These are phyloP conservation scores for Mionectes macconnelli DNA, from an alignment of 2,113 vertebrate genomes.

Conservation along the genomic window DNA sequence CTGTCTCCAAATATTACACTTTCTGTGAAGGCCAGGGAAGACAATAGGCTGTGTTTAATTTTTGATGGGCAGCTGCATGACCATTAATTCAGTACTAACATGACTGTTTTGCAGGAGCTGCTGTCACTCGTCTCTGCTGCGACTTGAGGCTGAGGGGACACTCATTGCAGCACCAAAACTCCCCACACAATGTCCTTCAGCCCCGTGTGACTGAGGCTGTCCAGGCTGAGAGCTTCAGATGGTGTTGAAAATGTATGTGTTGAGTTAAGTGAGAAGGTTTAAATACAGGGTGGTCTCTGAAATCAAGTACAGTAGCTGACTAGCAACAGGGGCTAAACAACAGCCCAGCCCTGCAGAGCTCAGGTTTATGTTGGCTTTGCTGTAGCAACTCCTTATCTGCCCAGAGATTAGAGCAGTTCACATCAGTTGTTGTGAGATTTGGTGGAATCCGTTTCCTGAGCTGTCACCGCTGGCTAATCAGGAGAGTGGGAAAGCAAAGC, in stretches of 20 bases:
- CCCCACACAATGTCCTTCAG: constrained; percentile 4
- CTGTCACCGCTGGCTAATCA: constrained; percentile 35
- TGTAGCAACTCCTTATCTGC: constrained; percentile 79
- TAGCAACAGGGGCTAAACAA: constrained; percentile 47
- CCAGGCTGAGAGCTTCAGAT: constrained; percentile 20
- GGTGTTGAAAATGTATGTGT: constrained; percentile 74
- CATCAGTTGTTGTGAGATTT: constrained; percentile 54
- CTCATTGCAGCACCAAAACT: background rate
- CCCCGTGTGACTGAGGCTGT: constrained; percentile 64
- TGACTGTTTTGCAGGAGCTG: background rate
- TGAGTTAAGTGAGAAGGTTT: constrained; percentile 55
- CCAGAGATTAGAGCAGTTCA: constrained; percentile 56
- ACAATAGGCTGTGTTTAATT: fast-evolving
- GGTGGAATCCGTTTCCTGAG: constrained; percentile 67
- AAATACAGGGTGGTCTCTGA: constrained; percentile 50
- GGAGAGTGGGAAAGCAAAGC: background rate
- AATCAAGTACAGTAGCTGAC: constrained; percentile 32
- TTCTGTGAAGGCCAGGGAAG: background rate
- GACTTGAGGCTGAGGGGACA: background rate
- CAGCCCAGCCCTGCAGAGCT: constrained; percentile 41
- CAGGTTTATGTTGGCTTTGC: constrained; percentile 73
- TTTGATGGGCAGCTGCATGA: background rate
- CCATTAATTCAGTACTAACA: background rate
- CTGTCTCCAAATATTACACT: background rate
- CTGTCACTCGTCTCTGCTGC: background rate